Conservation (phyloP, 1,140 invertebrate species). For the Kradibia gibbosae region DNA sequence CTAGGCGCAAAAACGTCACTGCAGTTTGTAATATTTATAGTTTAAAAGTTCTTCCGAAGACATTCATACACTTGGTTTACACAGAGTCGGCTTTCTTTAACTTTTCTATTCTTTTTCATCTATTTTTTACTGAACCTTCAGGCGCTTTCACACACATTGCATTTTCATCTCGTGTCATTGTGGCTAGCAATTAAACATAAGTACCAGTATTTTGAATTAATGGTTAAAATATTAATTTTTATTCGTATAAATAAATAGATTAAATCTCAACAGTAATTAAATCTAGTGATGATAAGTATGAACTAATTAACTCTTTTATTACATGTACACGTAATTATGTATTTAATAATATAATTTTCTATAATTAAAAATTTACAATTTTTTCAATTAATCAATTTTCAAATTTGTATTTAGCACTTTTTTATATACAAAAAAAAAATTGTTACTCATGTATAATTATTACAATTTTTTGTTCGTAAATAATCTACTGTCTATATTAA, state of each 20-base stretch:
- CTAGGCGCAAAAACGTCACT: slow-evolving; percentile 1
- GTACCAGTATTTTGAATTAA: not conserved
- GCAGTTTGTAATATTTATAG: slow-evolving; percentile 37
- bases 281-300: not conserved
- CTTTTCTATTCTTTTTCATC: slow-evolving; percentile 1
- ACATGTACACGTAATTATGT: too few species aligned
- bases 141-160: not conserved
- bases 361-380: not conserved
- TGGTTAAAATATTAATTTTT: slow-evolving; percentile 16
- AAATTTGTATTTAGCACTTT: too few species aligned
- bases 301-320: too few species aligned
- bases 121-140: not conserved
- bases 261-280: not conserved
- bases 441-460: too few species aligned
- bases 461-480: too few species aligned
- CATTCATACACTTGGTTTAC: slow-evolving; percentile 20
- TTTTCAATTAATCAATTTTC: not conserved
- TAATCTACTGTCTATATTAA: too few species aligned
- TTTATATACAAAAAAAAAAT: too few species aligned
- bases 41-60: slow-evolving; percentile 31
- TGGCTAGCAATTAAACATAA: not conserved
- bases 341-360: too few species aligned
- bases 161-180: slow-evolving; percentile 19
- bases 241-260: not conserved
- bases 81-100: not conserved